Percentiles rank a stretch among this genome's conserved stretches.
Conservation (phyloP, 2,797 vertebrate species). For the Momotus momota region DNA sequence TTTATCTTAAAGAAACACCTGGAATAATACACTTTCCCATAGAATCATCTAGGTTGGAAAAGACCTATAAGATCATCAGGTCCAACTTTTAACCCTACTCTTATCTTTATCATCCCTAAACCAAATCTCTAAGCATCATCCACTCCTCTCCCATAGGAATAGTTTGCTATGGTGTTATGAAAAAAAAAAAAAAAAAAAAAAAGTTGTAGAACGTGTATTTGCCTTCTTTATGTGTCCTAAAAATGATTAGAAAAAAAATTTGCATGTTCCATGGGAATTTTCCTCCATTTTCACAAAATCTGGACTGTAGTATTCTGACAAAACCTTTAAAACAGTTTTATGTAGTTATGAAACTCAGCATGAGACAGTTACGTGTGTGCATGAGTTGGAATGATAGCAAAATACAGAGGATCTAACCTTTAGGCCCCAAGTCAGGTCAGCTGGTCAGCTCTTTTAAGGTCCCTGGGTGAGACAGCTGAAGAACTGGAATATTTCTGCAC, state of each 20-base stretch:
- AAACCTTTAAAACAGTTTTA: not conserved
- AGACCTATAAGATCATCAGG: too few species aligned
- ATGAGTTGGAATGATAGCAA: not conserved
- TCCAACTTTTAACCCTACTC: too few species aligned
- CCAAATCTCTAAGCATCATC: not conserved
- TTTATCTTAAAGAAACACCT: not conserved
- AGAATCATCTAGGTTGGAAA: too few species aligned
- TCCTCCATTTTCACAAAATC: not conserved
- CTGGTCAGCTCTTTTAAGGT: not conserved
- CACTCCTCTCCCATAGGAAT: not conserved
- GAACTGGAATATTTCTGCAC: not conserved
- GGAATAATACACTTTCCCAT: not conserved
- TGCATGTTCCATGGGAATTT: not conserved
- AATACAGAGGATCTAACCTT: not conserved
- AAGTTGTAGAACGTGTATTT: not conserved
- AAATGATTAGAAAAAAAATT: not conserved
- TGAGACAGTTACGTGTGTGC: not conserved
- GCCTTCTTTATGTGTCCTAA: not conserved
- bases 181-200: not conserved
- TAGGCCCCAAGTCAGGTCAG: not conserved
- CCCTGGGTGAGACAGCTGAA: not conserved
- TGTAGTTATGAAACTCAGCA: not conserved
- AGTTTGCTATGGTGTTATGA: not conserved
- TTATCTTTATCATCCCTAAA: too few species aligned
- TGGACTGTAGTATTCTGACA: not conserved